Evolutionary conservation across 2,797 vertebrate species (phyloP), one percentile per base, ranked within the genome.

Genomic region (Malurus leucopterus): DNA sequence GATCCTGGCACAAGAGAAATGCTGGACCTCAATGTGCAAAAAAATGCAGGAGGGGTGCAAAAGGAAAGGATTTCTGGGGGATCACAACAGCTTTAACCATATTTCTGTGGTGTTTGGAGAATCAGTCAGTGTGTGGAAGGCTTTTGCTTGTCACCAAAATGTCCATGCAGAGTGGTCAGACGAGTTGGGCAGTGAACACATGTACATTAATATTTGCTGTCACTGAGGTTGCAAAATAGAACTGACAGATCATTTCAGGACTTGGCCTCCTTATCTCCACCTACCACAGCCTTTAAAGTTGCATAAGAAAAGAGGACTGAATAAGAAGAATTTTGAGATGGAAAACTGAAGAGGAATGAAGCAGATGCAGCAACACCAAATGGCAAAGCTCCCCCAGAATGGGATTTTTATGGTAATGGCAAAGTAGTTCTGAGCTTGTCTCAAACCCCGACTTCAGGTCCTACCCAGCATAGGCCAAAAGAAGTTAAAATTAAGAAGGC

Each of bases 181-280:
- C 88, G 1, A 93, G 94, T 92, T n/a, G 76, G 80, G 88, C 93
- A 73, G 90, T 47, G 86, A 95, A 86, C 29, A 3, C 18, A 32
- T 36, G 59, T 71, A 88, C 93, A 84, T 79, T 91, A 95, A 61
- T 91, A 88, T 90, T 96, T 94, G 91, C 84, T 89, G 78, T 92
- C 91, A 85, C 86, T 47, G 58, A 65, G 89, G 76, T 94, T 94
- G 91, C 88, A 93, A 94, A 96, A 94, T 77, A 86, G 57, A 91
- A 54, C 81, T 94, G 92, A 84, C 81, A 92, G 93, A 94, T 92
- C 81, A 74, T 89, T 93, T 94, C 89, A 78, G 74, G 84, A 89
- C 88, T 83, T 73, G 83, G 86, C 82, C 83, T 93, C 84, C 86
- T 93, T 93, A 90, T 92, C 90, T 95, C 67, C 91, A 88, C 74